Conservation (phyloP, 2,797 vertebrate species). For the Siniperca scherzeri region DNA sequence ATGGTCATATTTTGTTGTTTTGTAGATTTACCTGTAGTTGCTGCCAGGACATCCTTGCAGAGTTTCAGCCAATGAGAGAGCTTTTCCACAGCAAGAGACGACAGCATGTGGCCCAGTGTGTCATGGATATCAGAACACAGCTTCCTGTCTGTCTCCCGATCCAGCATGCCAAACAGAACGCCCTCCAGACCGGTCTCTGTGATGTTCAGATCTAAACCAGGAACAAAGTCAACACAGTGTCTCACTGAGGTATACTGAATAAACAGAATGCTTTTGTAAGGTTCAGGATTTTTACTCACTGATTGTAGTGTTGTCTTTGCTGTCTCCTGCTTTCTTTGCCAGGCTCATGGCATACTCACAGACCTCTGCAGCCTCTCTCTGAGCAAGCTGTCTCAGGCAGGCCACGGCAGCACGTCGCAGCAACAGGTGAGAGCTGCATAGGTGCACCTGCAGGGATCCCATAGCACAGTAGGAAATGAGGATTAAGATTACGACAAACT, state of each 20-base stretch:
- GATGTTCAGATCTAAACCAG: slow-evolving; percentile 91
- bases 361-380: slow-evolving; percentile 96
- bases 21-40: slow-evolving; percentile 91
- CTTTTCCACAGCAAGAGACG: slow-evolving; percentile 96
- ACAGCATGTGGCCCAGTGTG: slow-evolving; percentile 98
- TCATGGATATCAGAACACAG: slow-evolving; percentile 98
- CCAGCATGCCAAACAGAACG: slow-evolving; percentile 97
- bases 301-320: slow-evolving; percentile 88
- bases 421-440: slow-evolving; percentile 97
- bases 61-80: slow-evolving; percentile 98
- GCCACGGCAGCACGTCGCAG: slow-evolving; percentile 96
- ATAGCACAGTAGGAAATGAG: neutral
- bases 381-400: slow-evolving; percentile 95
- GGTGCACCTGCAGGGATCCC: slow-evolving; percentile 88
- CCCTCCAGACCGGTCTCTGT: slow-evolving; percentile 97
- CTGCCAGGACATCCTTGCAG: slow-evolving; percentile 98
- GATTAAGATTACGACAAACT: neutral
- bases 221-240: slow-evolving; percentile 4
- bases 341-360: slow-evolving; percentile 98
- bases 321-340: slow-evolving; percentile 90
- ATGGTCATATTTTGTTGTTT: neutral
- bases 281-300: slow-evolving; percentile 84
- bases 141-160: slow-evolving; percentile 96
- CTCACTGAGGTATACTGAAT: neutral
- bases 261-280: slow-evolving; percentile 20